Conservation (phyloP, 2,797 vertebrate species). For the Helicolenus hilgendorfi region DNA sequence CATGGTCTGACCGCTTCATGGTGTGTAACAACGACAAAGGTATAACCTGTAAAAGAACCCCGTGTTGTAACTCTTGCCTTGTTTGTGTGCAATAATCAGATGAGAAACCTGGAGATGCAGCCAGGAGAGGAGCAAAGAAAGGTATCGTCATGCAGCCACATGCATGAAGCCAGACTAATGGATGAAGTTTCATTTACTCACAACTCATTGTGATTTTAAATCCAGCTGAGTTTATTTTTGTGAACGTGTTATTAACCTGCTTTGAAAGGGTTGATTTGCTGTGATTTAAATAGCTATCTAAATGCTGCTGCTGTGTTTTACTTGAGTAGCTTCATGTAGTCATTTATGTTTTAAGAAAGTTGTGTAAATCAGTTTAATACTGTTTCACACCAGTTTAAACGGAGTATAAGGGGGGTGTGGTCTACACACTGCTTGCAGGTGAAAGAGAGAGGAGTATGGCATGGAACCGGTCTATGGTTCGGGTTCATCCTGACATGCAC, state of each 20-base stretch:
- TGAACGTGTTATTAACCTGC: neutral
- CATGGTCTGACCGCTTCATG: neutral
- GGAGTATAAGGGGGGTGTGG: neutral
- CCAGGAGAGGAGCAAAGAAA: constrained; percentile 68
- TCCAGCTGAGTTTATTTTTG: neutral
- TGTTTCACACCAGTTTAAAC: neutral
- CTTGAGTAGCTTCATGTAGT: neutral
- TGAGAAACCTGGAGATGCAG: constrained; percentile 75
- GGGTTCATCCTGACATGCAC: neutral
- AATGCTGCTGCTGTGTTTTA: neutral
- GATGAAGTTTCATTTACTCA: neutral
- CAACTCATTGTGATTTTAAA: neutral
- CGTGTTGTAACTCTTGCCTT: constrained; percentile 28
- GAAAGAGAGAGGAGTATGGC: neutral
- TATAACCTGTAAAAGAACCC: neutral
- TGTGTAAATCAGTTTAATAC: neutral
- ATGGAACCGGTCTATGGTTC: neutral
- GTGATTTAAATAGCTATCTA: neutral
- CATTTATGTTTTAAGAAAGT: neutral
- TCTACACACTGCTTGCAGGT: neutral
- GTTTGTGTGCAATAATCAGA: constrained; percentile 78
- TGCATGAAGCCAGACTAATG: constrained; percentile 48
- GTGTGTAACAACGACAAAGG: neutral
- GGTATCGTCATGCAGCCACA: constrained; percentile 52
- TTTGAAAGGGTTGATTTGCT: neutral